phyloP scores from a whole-genome alignment of 2,113 vertebrate species.

The Falcunculus frontatus region DNA sequence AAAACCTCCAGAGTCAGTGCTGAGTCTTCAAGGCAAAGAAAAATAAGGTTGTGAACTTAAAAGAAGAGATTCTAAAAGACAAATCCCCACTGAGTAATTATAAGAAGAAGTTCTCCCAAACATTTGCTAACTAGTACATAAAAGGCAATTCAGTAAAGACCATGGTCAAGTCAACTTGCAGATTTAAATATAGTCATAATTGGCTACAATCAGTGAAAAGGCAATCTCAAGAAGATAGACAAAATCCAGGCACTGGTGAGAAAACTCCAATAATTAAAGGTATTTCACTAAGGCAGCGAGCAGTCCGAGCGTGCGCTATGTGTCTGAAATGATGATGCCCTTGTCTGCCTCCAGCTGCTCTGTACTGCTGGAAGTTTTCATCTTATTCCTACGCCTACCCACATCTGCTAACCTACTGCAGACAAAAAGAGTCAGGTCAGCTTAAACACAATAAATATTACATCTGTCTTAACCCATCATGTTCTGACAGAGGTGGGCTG shows the following conservation, averaged over 20 bases:
- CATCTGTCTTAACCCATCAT: not conserved
- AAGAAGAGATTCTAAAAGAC: not conserved
- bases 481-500: not conserved
- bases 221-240: not conserved
- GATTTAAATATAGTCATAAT: conserved; percentile 5
- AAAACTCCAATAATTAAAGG: not conserved
- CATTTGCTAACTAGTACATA: not conserved
- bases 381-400: not conserved
- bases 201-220: not conserved
- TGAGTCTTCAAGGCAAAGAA: not conserved
- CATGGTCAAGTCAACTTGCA: not conserved
- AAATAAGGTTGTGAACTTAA: not conserved
- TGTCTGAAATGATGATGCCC: not conserved
- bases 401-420: not conserved
- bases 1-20: conserved; percentile 30
- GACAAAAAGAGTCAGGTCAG: not conserved
- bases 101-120: not conserved
- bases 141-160: not conserved
- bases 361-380: not conserved
- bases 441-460: not conserved
- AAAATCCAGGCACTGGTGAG: not conserved
- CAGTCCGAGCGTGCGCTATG: fast-evolving
- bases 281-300: not conserved
- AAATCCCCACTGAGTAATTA: conserved; percentile 22
- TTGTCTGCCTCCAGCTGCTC: not conserved